These are phyloP conservation scores for Platysteira castanea DNA, from an alignment of 2,113 vertebrate genomes.

Conservation along the genomic window DNA sequence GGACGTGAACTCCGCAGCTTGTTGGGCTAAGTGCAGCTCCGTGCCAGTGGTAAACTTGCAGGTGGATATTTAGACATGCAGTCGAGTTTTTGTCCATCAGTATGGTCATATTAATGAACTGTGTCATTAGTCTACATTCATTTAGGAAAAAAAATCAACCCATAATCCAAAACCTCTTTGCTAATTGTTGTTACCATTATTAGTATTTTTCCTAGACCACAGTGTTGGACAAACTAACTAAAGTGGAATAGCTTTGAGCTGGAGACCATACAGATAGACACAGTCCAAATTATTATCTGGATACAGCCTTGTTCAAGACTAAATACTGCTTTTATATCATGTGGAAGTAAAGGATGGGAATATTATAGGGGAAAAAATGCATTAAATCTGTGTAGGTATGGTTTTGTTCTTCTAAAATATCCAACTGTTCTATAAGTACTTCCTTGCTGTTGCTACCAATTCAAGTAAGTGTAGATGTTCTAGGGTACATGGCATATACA, in stretches of 20 bases:
- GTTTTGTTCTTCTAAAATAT: background rate
- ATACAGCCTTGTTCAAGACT: background rate
- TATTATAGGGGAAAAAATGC: background rate
- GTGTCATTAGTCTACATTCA: background rate
- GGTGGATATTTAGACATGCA: background rate
- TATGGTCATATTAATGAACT: background rate
- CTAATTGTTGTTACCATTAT: background rate
- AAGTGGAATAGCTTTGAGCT: background rate
- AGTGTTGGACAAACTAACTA: background rate
- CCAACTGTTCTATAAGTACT: background rate
- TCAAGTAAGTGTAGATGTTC: background rate
- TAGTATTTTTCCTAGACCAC: background rate
- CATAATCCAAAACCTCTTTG: background rate
- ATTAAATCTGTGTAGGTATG: background rate
- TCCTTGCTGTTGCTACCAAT: background rate
- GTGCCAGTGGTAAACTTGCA: background rate
- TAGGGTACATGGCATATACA: too few species aligned
- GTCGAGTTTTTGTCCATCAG: background rate
- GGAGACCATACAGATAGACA: background rate
- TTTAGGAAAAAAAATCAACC: background rate
- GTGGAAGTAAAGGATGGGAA: background rate
- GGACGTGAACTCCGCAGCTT: background rate
- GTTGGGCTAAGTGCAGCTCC: background rate
- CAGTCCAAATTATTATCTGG: background rate
- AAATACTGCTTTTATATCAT: background rate